Base-by-base conservation (phyloP, 2,888 invertebrate genomes). In the Autographa pulchrina region DNA sequence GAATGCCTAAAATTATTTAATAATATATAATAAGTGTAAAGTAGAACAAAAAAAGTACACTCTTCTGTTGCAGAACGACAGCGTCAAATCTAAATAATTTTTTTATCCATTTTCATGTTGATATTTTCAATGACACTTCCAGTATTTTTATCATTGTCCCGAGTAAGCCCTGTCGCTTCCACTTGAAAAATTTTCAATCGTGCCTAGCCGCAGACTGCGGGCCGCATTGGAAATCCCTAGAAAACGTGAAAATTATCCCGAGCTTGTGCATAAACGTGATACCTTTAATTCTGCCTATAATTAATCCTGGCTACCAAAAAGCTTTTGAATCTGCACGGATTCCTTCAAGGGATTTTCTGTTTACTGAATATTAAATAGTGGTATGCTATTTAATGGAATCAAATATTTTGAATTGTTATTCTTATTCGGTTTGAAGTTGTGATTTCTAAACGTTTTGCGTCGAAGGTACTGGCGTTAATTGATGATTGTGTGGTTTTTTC, bases 141-240 rank as follows among this genome's bases (percentile, higher is more conserved):
- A 87, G 85, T 71, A 62, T 65, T 64, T 9, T 3, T 9, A 62
- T 71, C 70, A 18, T 38, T 8, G 67, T 62, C 16, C 20, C n/a
- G 69, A 74, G 88, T 89, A 89, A 91, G 89, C 90, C 88, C 93
- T 90, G 93, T 93, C 94, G 90, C 92, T 95, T 95, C 94, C 95
- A 95, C 94, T 94, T 91, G 94, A 94, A 94, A 95, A 95, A 95
- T 86, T 48, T 93, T 93, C 95, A 94, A 94, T 94, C 93, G 93
- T 89, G 89, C 90, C 90, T 91, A 90, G 88, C 90, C 90, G 87
- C 93, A 92, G 92, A 90, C 92, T 88, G 85, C 60, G 84, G 88
- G 89, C 86, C 85, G 87, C 91, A 90, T 88, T 89, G 92, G 90
- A 93, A 94, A 93, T 93, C 92, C 92, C 89, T 89, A 87, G 91